Percentiles rank a stretch among this genome's conserved stretches.
phyloP scores from a whole-genome alignment of 2,797 vertebrate genomes.

The Eulemur mongoz region DNA sequence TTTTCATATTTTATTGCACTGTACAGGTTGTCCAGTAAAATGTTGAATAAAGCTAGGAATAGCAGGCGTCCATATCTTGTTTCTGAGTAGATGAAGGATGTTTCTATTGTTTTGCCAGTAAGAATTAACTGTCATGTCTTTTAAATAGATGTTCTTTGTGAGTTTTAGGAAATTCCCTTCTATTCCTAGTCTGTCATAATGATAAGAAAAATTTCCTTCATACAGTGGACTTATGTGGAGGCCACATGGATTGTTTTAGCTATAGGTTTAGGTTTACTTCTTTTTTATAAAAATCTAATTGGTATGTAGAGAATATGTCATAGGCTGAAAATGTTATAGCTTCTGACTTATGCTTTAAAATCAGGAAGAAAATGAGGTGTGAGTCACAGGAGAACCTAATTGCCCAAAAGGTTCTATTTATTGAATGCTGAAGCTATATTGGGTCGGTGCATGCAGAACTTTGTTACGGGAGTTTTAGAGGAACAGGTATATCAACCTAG shows the following conservation, averaged over 20 bases:
- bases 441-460: background rate
- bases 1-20: slow-evolving; percentile 26
- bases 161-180: background rate
- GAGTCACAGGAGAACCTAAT: background rate
- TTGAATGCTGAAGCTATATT: background rate
- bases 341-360: slow-evolving; percentile 9
- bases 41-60: background rate
- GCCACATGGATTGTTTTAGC: background rate
- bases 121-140: background rate
- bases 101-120: background rate
- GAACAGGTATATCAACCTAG: background rate
- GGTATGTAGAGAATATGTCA: background rate
- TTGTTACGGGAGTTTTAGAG: background rate
- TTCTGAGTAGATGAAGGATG: background rate
- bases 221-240: background rate
- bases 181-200: background rate
- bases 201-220: background rate
- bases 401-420: background rate
- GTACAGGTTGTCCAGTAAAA: background rate
- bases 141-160: background rate
- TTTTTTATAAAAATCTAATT: background rate
- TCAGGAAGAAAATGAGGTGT: background rate
- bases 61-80: background rate
- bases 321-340: background rate
- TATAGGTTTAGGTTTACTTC: background rate